Percentiles rank a stretch among this genome's conserved stretches.
These are phyloP conservation scores for Hemicentrotus pulcherrimus DNA, from an alignment of 35 echinoderm and acorn worm species.

Conservation along the genomic window DNA sequence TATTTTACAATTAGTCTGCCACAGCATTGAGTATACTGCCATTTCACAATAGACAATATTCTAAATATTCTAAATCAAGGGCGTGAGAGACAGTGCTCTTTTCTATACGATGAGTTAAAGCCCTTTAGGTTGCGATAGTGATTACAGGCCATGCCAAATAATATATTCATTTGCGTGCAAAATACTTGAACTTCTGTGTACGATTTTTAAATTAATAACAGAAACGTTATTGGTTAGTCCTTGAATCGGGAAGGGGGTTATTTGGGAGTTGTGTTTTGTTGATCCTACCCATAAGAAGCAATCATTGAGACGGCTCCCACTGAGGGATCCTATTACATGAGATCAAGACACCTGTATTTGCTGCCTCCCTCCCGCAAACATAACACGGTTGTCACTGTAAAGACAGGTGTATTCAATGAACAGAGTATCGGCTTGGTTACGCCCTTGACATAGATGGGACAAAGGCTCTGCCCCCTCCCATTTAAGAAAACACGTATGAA, in stretches of 20 bases:
- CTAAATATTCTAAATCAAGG: no score
- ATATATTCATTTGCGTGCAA: no score
- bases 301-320: neutral
- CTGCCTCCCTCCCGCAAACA: neutral
- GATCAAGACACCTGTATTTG: neutral
- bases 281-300: neutral
- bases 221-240: neutral
- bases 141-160: no score
- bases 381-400: neutral
- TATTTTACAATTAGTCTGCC: no score
- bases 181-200: neutral
- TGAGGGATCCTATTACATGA: neutral
- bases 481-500: neutral
- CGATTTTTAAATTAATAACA: neutral
- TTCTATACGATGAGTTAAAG: no score
- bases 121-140: no score
- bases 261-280: neutral
- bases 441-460: neutral
- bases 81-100: no score
- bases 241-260: neutral
- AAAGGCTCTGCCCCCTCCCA: neutral
- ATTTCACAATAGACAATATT: no score
- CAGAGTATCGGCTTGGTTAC: neutral
- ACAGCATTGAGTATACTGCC: no score
- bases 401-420: neutral